phyloP scores from a whole-genome alignment of 2,113 vertebrate genomes.

The Pagrus major region DNA sequence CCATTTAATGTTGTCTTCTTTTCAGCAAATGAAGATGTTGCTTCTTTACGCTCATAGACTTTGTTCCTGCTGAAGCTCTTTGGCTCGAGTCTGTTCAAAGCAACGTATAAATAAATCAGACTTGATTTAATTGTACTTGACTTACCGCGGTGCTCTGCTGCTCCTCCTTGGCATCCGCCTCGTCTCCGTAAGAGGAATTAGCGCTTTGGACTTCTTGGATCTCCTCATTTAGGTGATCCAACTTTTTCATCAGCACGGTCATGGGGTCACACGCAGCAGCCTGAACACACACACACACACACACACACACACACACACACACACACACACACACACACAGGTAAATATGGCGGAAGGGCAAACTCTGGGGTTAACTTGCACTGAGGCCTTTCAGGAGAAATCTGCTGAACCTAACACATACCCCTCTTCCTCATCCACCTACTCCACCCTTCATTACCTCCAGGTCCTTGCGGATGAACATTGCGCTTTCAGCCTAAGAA shows the following conservation, averaged over 20 bases:
- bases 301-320: constrained; percentile 27
- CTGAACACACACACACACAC: constrained; percentile 39
- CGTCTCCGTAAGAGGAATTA: constrained; percentile 70
- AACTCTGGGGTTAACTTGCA: constrained; percentile 23
- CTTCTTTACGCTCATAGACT: too few relatives aligned
- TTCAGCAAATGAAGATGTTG: too few relatives aligned
- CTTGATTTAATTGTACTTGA: not conserved
- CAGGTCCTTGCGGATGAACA: constrained; percentile 33
- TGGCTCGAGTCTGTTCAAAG: not conserved
- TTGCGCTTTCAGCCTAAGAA: constrained; percentile 12
- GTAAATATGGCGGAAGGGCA: constrained; percentile 15
- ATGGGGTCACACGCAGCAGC: constrained; percentile 82
- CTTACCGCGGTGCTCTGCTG: constrained; percentile 71
- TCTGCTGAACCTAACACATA: constrained; percentile 4
- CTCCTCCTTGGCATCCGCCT: constrained; percentile 65
- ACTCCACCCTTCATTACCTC: constrained; percentile 44
- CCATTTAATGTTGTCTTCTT: too few relatives aligned
- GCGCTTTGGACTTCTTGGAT: constrained; percentile 81
- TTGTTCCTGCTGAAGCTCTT: not conserved
- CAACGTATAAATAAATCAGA: not conserved
- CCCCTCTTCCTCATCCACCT: constrained; percentile 30
- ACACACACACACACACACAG: constrained; percentile 25
- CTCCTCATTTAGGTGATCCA: constrained; percentile 84
- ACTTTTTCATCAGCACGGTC: constrained; percentile 85
- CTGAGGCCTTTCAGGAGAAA: constrained; percentile 21